Evolutionary conservation across 2,113 vertebrate genomes (phyloP).

Genomic region (Tricholaema leucomelas): DNA sequence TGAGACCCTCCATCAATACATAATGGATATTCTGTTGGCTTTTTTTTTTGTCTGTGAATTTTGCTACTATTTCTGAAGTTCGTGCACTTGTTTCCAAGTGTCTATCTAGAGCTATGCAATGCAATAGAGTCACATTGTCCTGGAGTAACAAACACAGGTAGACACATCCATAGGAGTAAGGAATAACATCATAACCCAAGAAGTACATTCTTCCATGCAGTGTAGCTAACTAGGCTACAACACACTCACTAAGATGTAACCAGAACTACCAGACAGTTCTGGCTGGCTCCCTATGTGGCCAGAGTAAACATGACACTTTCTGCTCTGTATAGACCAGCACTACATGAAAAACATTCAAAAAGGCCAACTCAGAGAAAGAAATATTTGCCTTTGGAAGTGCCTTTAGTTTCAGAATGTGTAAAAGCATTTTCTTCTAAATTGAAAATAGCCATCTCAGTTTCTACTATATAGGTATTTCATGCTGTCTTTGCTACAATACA

Average conservation of each 20-base stretch:
- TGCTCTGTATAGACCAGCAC: background rate
- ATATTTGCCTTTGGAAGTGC: background rate
- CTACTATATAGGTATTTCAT: background rate
- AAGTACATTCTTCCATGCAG: background rate
- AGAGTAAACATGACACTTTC: background rate
- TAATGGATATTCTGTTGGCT: background rate
- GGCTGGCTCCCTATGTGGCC: background rate
- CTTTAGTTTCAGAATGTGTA: background rate
- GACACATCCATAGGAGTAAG: background rate
- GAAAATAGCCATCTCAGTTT: background rate
- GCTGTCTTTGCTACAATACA: background rate
- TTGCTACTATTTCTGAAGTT: background rate
- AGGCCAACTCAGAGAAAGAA: background rate
- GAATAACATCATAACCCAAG: background rate
- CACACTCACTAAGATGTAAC: background rate
- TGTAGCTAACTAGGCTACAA: background rate
- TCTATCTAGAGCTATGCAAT: background rate
- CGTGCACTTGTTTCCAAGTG: background rate
- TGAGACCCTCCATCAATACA: background rate
- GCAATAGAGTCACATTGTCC: background rate
- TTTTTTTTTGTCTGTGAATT: background rate
- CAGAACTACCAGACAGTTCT: background rate
- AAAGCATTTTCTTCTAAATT: background rate
- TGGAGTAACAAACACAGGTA: background rate
- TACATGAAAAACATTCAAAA: background rate